Conservation (phyloP, 2,797 vertebrate species). For the Acomys russatus region DNA sequence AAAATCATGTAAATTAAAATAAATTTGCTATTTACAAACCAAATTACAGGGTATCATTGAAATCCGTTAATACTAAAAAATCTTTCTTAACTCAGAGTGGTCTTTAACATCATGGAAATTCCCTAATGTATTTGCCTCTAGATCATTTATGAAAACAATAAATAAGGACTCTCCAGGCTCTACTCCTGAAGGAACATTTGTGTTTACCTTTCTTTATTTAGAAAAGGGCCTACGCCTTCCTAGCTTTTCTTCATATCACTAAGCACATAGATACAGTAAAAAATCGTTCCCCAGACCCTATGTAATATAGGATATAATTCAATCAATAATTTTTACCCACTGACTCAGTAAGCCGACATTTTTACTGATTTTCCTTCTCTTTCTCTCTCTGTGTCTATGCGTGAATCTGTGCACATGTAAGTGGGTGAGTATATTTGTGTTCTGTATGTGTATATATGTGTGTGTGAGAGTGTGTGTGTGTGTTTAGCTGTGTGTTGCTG, state of each 20-base stretch:
- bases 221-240: slow-evolving; percentile 43
- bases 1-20: slow-evolving; percentile 10
- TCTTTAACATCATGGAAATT: slow-evolving; percentile 36
- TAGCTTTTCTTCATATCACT: background rate
- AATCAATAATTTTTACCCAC: background rate
- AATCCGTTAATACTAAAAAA: background rate
- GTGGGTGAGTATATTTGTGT: background rate
- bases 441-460: background rate
- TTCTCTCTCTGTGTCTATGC: background rate
- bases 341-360: background rate
- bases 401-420: background rate
- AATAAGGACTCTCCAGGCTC: slow-evolving; percentile 4
- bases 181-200: background rate
- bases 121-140: slow-evolving; percentile 28
- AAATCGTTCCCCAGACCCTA: background rate
- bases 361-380: background rate
- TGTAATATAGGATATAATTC: background rate
- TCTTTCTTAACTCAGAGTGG: background rate
- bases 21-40: slow-evolving; percentile 1
- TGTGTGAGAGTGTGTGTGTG: background rate
- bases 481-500: background rate
- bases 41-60: background rate
- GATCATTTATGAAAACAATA: slow-evolving; percentile 72
- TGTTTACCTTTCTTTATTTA: slow-evolving; percentile 65
- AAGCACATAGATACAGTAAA: background rate